Evolutionary conservation across 2,113 vertebrate species (phyloP), one percentile per base, ranked within the genome.

Genomic region (Leiothrix lutea): DNA sequence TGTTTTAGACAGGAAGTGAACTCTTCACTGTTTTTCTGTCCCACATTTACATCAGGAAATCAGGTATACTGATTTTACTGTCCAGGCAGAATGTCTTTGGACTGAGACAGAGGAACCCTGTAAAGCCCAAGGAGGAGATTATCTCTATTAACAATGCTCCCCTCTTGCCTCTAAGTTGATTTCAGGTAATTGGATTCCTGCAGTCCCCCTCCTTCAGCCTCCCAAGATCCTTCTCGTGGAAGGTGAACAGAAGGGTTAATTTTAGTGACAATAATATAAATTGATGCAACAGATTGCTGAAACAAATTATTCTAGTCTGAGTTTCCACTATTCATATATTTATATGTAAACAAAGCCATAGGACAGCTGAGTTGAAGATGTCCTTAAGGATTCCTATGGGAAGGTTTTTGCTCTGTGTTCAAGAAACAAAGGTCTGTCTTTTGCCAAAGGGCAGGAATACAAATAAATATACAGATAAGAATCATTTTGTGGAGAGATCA

Each of bases 171-270:
- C 2, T 25, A 71, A 93, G 64, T 57, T 91, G 64, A n/a, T 93
- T 70, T 95, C 83, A 92, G 81, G 83, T 92, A 87, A 92, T 47
- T 82, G 69, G 58, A 93, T 90, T 94, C 91, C 74, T 80, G 35
- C 24, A 72, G 77, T 40, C 54, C 23, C 23, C 75, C 42, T 80
- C 54, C 72, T 88, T 70, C 66, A 85, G 44, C 62, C 66, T 77
- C 38, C 50, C 4, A 8, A 75, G 31, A 18, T 7, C 61, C 58
- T 58, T 40, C 38, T 77, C 0, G 1, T 18, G 38, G 22, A 92
- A 80, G 84, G 94, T 40, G 61, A 93, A 54, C 47, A 54, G 72
- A 94, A 42, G 44, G 36, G 45, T 72, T 93, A 66, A 58, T 71
- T 73, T 74, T 12, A 71, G 14, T 8, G 24, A 57, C 50, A 53